These are phyloP conservation scores for Galerucella pusilla DNA, from an alignment of 2,888 invertebrate genomes.

Conservation along the genomic window DNA sequence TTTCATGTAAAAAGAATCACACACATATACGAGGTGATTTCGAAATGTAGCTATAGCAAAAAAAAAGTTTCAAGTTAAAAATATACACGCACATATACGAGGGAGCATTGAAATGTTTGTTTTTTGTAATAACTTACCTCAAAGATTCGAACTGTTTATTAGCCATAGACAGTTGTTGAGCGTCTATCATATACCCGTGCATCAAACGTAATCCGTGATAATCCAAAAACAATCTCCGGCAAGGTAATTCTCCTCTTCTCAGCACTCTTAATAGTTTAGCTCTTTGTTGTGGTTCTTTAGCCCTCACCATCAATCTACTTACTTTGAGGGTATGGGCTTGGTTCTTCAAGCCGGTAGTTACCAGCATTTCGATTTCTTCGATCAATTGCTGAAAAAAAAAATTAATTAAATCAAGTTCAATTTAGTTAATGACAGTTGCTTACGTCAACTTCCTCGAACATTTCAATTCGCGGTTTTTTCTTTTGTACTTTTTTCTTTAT, in stretches of 20 bases:
- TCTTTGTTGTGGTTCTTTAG: slow-evolving; percentile 83
- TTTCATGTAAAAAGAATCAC: too few relatives aligned
- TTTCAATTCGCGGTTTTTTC: slow-evolving; percentile 65
- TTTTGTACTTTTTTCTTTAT: slow-evolving; percentile 53
- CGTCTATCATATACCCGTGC: slow-evolving; percentile 93
- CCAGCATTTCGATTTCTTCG: slow-evolving; percentile 87
- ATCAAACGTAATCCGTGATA: slow-evolving; percentile 92
- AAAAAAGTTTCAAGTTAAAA: too few relatives aligned
- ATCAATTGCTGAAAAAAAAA: slow-evolving; percentile 73
- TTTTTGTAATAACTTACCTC: slow-evolving; percentile 44
- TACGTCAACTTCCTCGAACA: slow-evolving; percentile 75
- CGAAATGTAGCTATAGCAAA: too few relatives aligned
- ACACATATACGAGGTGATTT: too few relatives aligned
- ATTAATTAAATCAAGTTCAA: background rate
- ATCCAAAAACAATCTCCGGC: slow-evolving; percentile 88
- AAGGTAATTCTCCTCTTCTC: slow-evolving; percentile 83
- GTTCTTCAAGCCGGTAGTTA: slow-evolving; percentile 84
- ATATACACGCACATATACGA: too few relatives aligned
- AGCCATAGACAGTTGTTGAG: slow-evolving; percentile 63
- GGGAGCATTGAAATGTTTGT: too few relatives aligned
- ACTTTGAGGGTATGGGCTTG: slow-evolving; percentile 89
- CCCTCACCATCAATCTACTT: slow-evolving; percentile 92
- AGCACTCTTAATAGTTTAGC: slow-evolving; percentile 81
- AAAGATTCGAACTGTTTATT: slow-evolving; percentile 59
- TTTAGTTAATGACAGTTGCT: slow-evolving; percentile 44